Evolutionary conservation across 1,140 invertebrate species (phyloP).

Genomic region (Ladona fulva): DNA sequence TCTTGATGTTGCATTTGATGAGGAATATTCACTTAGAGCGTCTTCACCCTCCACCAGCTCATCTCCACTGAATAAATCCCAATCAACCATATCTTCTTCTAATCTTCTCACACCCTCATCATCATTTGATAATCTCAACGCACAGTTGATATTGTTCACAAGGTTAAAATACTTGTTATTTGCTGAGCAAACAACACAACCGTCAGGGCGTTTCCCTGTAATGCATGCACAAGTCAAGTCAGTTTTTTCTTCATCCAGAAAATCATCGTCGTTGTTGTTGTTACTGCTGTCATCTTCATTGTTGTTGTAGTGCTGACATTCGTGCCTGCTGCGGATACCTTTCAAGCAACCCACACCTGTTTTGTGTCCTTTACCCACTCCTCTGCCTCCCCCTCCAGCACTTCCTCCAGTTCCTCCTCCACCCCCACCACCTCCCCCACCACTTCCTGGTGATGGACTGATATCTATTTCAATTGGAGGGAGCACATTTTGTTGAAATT

Average conservation of each 20-base stretch:
- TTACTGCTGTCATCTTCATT: not conserved
- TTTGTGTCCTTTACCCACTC: not conserved
- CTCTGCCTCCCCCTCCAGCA: not conserved
- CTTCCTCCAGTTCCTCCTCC: not conserved
- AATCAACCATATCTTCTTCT: not conserved
- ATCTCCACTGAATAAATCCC: not conserved
- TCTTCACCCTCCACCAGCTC: not conserved
- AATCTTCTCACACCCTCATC: not conserved
- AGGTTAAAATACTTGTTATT: not conserved
- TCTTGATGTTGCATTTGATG: not conserved
- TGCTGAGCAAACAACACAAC: not conserved
- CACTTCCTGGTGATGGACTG: not conserved
- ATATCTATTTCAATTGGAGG: conserved; percentile 38
- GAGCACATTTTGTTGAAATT: conserved; percentile 65
- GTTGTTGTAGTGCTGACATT: not conserved
- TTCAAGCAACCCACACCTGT: not conserved
- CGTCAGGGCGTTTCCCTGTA: not conserved
- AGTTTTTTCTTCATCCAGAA: not conserved
- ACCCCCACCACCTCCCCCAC: not conserved
- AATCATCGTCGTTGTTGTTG: not conserved
- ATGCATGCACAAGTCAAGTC: not conserved
- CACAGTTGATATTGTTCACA: not conserved
- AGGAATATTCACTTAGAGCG: conserved; percentile 6
- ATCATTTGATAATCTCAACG: not conserved
- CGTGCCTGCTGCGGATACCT: not conserved